phyloP scores from a whole-genome alignment of 2,888 invertebrate genomes.

The Philereme transversata region DNA sequence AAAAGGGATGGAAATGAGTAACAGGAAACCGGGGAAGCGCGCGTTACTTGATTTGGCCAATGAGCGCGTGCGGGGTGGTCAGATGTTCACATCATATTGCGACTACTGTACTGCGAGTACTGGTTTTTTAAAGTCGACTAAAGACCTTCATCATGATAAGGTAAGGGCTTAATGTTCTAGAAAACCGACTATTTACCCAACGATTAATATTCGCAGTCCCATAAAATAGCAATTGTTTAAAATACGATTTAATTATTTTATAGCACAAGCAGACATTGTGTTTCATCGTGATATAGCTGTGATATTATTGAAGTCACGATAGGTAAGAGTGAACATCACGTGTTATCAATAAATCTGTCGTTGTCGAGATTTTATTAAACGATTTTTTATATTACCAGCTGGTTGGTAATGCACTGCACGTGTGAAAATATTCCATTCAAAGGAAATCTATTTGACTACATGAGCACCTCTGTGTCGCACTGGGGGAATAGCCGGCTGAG shows the following conservation, averaged over 20 bases:
- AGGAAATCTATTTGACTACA: neutral
- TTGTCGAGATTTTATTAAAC: neutral
- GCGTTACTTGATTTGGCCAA: too few species aligned
- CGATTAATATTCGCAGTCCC: neutral
- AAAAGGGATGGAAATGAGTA: too few species aligned
- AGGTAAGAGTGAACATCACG: slow-evolving; percentile 15
- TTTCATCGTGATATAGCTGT: slow-evolving; percentile 11
- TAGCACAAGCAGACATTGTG: slow-evolving; percentile 6
- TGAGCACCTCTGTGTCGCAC: too few species aligned
- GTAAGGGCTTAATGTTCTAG: too few species aligned
- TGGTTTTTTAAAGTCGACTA: too few species aligned
- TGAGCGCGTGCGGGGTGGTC: too few species aligned
- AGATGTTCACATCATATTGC: too few species aligned
- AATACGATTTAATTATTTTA: slow-evolving; percentile 17
- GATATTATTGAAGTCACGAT: slow-evolving; percentile 9
- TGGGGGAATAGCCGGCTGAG: too few species aligned
- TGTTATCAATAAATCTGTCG: slow-evolving; percentile 5
- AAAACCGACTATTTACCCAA: too few species aligned
- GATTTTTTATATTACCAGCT: neutral
- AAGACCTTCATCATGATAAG: too few species aligned
- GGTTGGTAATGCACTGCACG: neutral
- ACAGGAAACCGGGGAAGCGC: too few species aligned
- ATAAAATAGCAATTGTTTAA: slow-evolving; percentile 15
- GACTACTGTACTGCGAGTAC: too few species aligned
- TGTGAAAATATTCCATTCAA: neutral